phyloP scores from a whole-genome alignment of 2,797 vertebrate genomes.

The Anolis apletophallus region DNA sequence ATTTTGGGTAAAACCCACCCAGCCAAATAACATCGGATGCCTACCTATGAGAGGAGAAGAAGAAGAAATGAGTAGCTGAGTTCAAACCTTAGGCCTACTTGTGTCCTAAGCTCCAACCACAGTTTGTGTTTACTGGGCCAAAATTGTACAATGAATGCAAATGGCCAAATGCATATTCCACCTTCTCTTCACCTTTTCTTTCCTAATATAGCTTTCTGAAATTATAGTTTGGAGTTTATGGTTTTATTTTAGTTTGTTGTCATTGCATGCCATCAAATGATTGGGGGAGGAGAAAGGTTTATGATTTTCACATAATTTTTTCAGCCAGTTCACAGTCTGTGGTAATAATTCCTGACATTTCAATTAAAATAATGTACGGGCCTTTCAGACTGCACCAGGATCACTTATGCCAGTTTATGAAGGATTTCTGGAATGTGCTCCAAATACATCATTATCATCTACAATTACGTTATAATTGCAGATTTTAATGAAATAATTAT shows the following conservation, averaged over 20 bases:
- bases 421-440: conserved; percentile 71
- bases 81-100: neutral
- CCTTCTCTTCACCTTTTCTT: neutral
- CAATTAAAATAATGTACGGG: conserved; percentile 75
- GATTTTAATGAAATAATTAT: conserved; percentile 78
- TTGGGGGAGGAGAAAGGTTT: neutral
- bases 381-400: conserved; percentile 68
- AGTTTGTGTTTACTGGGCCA: neutral
- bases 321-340: conserved; percentile 10
- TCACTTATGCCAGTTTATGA: conserved; percentile 73
- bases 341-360: conserved; percentile 65
- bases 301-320: conserved; percentile 25
- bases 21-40: no score
- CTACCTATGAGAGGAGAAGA: neutral
- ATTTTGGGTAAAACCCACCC: neutral
- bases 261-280: neutral
- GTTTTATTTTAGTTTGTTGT: neutral
- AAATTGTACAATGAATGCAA: neutral
- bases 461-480: conserved; percentile 74
- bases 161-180: neutral
- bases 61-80: neutral
- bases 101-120: neutral
- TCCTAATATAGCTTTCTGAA: neutral
- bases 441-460: conserved; percentile 73
- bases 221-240: neutral